Evolutionary conservation across 2,888 invertebrate genomes (phyloP).

Genomic region (Tridacna gigas): DNA sequence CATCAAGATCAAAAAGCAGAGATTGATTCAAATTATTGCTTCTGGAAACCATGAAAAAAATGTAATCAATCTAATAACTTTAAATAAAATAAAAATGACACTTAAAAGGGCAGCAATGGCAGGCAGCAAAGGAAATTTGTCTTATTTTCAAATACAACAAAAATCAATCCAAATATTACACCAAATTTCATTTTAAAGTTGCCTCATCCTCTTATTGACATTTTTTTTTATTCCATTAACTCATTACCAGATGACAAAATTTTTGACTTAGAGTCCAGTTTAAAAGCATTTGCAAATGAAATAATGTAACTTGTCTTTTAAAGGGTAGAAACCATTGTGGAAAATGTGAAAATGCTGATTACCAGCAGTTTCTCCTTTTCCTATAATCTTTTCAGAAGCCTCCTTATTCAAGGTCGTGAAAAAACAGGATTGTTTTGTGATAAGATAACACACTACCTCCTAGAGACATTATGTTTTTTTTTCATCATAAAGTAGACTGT

Average conservation of each 20-base stretch:
- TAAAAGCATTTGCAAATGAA: no score
- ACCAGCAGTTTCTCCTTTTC: neutral
- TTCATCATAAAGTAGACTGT: no score
- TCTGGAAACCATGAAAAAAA: neutral
- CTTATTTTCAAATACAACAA: neutral
- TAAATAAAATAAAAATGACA: slow-evolving; percentile 5
- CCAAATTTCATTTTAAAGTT: slow-evolving; percentile 7
- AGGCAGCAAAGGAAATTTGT: neutral
- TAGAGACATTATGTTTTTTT: no score
- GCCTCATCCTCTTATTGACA: no score
- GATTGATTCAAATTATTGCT: slow-evolving; percentile 7
- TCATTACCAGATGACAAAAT: no score
- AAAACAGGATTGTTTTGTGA: no score
- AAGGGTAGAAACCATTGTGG: no score
- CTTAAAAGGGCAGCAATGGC: slow-evolving; percentile 4
- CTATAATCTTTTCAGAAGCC: neutral
- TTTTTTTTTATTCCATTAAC: no score
- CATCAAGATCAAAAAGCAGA: neutral
- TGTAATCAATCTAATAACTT: slow-evolving; percentile 6
- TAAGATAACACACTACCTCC: no score
- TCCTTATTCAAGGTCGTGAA: neutral
- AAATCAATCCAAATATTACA: slow-evolving; percentile 1
- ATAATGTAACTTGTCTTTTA: no score
- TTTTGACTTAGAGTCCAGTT: no score
- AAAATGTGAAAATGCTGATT: neutral